Evolutionary conservation across 2,797 vertebrate genomes (phyloP).

Genomic region (Etheostoma nigrum): DNA sequence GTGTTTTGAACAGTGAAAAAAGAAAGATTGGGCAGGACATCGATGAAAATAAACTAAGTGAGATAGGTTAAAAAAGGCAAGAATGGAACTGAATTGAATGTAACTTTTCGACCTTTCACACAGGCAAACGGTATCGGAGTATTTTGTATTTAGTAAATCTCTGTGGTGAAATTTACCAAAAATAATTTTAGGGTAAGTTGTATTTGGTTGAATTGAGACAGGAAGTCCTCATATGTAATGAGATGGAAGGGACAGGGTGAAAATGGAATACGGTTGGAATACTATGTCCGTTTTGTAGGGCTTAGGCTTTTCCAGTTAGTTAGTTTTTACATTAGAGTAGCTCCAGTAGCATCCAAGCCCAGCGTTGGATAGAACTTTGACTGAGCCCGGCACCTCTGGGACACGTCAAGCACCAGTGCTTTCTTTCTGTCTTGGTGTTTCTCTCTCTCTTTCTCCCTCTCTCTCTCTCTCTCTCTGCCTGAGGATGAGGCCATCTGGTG

Average conservation of each 20-base stretch:
- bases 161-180: conserved; percentile 9
- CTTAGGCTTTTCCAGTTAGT: conserved; percentile 70
- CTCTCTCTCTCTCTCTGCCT: conserved; percentile 52
- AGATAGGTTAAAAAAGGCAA: neutral
- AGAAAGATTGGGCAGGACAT: no score
- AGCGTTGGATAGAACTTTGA: conserved; percentile 68
- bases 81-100: neutral
- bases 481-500: conserved; percentile 78
- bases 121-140: neutral
- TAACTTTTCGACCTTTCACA: neutral
- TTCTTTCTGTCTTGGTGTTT: conserved; percentile 45
- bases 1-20: no score
- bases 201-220: conserved; percentile 39
- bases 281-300: conserved; percentile 54
- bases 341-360: conserved; percentile 66
- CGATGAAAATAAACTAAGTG: no score
- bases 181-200: conserved; percentile 13
- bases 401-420: conserved; percentile 71
- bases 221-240: conserved; percentile 25
- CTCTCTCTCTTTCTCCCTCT: conserved; percentile 6
- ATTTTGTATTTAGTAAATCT: neutral
- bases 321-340: conserved; percentile 64
- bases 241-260: conserved; percentile 17
- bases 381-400: conserved; percentile 77
- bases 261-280: conserved; percentile 12